phyloP scores from a whole-genome alignment of 2,888 invertebrate species.

The Ctenicera cuprea region DNA sequence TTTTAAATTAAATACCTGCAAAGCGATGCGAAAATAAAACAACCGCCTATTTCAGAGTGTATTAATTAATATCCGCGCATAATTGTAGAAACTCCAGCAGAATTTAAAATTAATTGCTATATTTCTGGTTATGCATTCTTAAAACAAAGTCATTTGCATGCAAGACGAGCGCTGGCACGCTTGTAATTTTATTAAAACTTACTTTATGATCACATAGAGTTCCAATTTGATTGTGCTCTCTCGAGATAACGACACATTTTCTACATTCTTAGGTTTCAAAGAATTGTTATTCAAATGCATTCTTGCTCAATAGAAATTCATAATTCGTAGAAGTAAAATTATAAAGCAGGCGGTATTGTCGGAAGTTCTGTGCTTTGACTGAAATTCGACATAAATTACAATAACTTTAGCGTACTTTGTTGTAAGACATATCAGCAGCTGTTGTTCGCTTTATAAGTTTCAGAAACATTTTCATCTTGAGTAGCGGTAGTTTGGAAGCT shows the following conservation, averaged over 20 bases:
- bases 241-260: constrained; percentile 55
- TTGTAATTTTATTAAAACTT: constrained; percentile 66
- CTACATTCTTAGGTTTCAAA: constrained; percentile 34
- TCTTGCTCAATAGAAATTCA: constrained; percentile 38
- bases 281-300: constrained; percentile 45
- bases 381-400: constrained; percentile 53
- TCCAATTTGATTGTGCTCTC: constrained; percentile 58
- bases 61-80: constrained; percentile 32
- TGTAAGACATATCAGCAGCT: constrained; percentile 50
- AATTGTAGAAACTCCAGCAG: constrained; percentile 61
- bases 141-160: constrained; percentile 65
- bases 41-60: background rate
- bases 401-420: constrained; percentile 50
- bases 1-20: too few species aligned
- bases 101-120: constrained; percentile 65
- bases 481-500: constrained; percentile 31
- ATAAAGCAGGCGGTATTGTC: constrained; percentile 38
- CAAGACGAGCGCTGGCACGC: constrained; percentile 63
- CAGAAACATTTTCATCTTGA: constrained; percentile 42
- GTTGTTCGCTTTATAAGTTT: constrained; percentile 43
- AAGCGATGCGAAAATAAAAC: too few species aligned
- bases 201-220: constrained; percentile 62
- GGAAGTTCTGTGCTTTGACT: constrained; percentile 40
- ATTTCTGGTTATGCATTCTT: constrained; percentile 61
- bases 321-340: constrained; percentile 45